phyloP scores from a whole-genome alignment of 2,888 invertebrate genomes.

The Pelosia muscerda region DNA sequence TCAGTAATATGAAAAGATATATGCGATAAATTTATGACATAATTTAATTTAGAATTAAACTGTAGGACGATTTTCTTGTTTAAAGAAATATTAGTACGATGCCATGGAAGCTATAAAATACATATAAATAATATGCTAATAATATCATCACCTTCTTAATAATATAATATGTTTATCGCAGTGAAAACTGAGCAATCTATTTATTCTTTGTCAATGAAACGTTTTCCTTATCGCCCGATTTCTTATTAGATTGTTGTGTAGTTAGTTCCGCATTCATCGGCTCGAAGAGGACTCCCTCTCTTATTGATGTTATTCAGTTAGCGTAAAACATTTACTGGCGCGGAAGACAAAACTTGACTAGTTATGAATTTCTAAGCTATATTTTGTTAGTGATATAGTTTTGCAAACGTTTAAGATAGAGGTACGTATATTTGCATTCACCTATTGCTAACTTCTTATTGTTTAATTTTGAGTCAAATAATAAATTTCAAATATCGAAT shows the following conservation, averaged over 20 bases:
- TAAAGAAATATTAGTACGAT: no score
- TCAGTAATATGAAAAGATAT: no score
- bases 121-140: background rate
- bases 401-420: no score
- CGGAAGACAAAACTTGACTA: conserved; percentile 77
- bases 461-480: no score
- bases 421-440: background rate
- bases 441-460: background rate
- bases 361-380: conserved; percentile 65
- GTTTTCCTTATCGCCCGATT: conserved; percentile 79
- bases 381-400: conserved; percentile 60
- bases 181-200: conserved; percentile 68
- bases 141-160: background rate
- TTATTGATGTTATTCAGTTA: conserved; percentile 81
- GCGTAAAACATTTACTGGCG: conserved; percentile 71
- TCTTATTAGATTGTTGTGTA: conserved; percentile 80
- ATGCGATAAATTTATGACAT: no score
- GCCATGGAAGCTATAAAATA: background rate
- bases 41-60: no score
- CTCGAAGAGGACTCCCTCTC: conserved; percentile 57
- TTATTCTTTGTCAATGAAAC: conserved; percentile 80
- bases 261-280: conserved; percentile 67
- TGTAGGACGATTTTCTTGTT: no score
- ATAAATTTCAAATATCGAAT: no score
- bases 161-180: conserved; percentile 63